Evolutionary conservation across 2,888 invertebrate genomes (phyloP).

Genomic region (Drosophila paramelanica): DNA sequence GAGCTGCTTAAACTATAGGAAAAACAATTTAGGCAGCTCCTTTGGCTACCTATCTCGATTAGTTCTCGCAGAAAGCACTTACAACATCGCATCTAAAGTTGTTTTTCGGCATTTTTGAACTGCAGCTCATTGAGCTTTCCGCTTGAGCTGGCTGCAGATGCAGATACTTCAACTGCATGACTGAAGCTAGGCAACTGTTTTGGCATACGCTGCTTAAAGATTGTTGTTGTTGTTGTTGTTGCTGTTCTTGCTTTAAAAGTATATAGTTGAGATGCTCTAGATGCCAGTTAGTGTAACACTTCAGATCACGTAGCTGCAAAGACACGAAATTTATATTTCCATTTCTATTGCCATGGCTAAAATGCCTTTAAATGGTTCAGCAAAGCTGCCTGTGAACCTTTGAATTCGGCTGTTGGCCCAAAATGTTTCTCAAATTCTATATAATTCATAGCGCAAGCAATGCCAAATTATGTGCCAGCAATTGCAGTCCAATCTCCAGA

Average conservation of each 20-base stretch:
- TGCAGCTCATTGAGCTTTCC: slow-evolving; percentile 47
- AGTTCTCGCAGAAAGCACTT: slow-evolving; percentile 28
- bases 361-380: slow-evolving; percentile 57
- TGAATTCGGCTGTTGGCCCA: slow-evolving; percentile 3
- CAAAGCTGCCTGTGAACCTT: neutral
- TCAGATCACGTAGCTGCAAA: slow-evolving; percentile 78
- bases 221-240: no score
- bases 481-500: slow-evolving; percentile 50
- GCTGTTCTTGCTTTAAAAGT: slow-evolving; percentile 18
- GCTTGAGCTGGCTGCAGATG: slow-evolving; percentile 16
- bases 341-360: slow-evolving; percentile 45
- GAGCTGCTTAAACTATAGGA: neutral
- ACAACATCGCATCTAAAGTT: slow-evolving; percentile 16
- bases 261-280: neutral
- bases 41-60: slow-evolving; percentile 33
- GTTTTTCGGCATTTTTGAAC: slow-evolving; percentile 20
- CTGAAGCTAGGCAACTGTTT: slow-evolving; percentile 9
- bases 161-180: slow-evolving; percentile 15
- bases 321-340: slow-evolving; percentile 75
- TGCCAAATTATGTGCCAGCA: slow-evolving; percentile 70
- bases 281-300: slow-evolving; percentile 33
- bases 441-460: slow-evolving; percentile 66
- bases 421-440: slow-evolving; percentile 49
- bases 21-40: slow-evolving; percentile 15
- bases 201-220: slow-evolving; percentile 3